Conservation (phyloP, 2,888 invertebrate species). For the Leucoma salicis region DNA sequence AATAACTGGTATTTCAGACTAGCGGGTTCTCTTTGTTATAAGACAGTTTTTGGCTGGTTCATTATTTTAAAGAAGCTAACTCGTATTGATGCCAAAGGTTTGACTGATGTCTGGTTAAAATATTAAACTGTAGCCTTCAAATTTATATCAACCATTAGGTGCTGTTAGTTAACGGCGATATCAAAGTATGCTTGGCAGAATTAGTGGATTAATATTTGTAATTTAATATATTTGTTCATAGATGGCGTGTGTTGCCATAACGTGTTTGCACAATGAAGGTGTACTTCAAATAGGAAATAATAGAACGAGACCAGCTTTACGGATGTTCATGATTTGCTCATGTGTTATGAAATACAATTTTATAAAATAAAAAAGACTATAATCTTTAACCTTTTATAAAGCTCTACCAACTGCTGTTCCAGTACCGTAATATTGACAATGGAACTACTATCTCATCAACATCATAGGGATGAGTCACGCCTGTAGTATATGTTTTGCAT, state of each 20-base stretch:
- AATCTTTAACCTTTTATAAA: too few relatives aligned
- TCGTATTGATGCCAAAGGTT: slow-evolving; percentile 37
- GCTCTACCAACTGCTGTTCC: too few relatives aligned
- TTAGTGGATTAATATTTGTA: not conserved
- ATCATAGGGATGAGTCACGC: too few relatives aligned
- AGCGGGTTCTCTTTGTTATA: not conserved
- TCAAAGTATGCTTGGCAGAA: not conserved
- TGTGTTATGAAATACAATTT: too few relatives aligned
- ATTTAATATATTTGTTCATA: not conserved
- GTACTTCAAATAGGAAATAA: not conserved
- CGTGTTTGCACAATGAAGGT: not conserved
- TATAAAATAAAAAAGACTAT: too few relatives aligned
- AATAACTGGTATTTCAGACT: too few relatives aligned
- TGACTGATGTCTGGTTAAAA: slow-evolving; percentile 28
- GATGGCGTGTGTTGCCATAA: not conserved
- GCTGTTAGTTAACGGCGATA: slow-evolving; percentile 13
- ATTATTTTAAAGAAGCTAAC: slow-evolving; percentile 19
- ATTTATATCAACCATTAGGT: slow-evolving; percentile 21
- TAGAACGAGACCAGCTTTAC: not conserved
- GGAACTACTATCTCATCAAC: too few relatives aligned
- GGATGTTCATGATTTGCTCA: too few relatives aligned
- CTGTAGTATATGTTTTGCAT: too few relatives aligned
- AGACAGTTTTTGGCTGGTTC: slow-evolving; percentile 17
- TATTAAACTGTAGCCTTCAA: slow-evolving; percentile 5
- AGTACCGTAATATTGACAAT: too few relatives aligned